Evolutionary conservation across 2,888 invertebrate genomes (phyloP).

Genomic region (Magallana nippona): DNA sequence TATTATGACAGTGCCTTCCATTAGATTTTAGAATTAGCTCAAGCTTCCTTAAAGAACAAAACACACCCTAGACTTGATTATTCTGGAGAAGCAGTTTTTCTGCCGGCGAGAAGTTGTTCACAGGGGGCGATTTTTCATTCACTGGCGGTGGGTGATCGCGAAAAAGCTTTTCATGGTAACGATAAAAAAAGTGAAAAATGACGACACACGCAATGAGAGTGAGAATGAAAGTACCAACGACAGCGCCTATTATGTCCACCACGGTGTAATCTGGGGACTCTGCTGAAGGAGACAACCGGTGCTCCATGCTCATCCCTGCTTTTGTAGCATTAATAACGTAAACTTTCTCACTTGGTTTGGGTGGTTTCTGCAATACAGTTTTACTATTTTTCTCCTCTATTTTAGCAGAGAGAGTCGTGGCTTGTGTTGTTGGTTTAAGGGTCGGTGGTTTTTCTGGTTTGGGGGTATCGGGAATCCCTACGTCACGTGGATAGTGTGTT

Average conservation of each 20-base stretch:
- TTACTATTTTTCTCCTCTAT: constrained; percentile 7
- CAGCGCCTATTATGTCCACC: constrained; percentile 77
- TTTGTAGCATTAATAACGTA: constrained; percentile 47
- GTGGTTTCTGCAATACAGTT: neutral
- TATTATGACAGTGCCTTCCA: neutral
- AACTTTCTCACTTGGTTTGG: constrained; percentile 45
- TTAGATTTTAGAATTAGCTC: constrained; percentile 16
- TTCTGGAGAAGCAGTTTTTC: constrained; percentile 26
- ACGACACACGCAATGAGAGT: constrained; percentile 76
- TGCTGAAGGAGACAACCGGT: neutral
- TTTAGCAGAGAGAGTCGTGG: constrained; percentile 27
- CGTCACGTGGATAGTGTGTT: constrained; percentile 47
- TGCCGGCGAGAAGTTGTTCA: neutral
- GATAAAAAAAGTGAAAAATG: constrained; percentile 70
- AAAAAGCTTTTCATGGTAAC: constrained; percentile 45
- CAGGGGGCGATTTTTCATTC: constrained; percentile 8
- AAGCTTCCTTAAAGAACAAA: neutral
- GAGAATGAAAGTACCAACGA: constrained; percentile 77
- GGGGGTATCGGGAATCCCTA: constrained; percentile 46
- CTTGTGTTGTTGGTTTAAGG: constrained; percentile 34
- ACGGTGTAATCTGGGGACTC: constrained; percentile 65
- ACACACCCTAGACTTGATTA: constrained; percentile 23
- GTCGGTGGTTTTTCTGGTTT: constrained; percentile 46
- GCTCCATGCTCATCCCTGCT: constrained; percentile 45
- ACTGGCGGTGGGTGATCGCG: constrained; percentile 18